Conservation (phyloP, 2,113 vertebrate species). For the Bubalus kerabau region DNA sequence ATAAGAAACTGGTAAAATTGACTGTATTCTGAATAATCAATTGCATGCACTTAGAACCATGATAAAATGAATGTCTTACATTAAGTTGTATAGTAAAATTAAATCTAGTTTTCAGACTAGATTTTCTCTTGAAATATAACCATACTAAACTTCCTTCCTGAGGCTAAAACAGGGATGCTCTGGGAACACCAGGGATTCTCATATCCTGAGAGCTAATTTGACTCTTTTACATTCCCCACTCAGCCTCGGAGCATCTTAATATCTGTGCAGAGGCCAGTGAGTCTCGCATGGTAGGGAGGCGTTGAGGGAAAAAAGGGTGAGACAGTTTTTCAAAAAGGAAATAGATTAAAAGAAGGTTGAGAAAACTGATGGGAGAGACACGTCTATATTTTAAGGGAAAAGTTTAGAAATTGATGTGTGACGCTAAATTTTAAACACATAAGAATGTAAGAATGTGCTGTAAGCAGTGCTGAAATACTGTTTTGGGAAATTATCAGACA, state of each 20-base stretch:
- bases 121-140: conserved; percentile 9
- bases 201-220: neutral
- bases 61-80: neutral
- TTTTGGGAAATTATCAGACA: neutral
- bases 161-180: neutral
- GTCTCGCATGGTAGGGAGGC: neutral
- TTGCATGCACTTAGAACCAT: neutral
- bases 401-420: neutral
- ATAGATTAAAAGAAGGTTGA: neutral
- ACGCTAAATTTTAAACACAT: neutral
- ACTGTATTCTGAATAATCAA: neutral
- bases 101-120: neutral
- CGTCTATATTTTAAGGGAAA: neutral
- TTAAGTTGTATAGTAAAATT: neutral
- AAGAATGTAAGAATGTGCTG: neutral
- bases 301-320: neutral
- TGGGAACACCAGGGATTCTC: neutral
- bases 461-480: neutral
- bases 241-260: neutral
- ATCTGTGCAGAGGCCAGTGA: neutral
- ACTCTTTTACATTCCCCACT: neutral
- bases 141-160: neutral
- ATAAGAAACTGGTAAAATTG: conserved; percentile 7
- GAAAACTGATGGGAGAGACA: neutral
- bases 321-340: neutral